These are phyloP conservation scores for Ameiurus melas DNA, from an alignment of 2,113 vertebrate genomes.

Conservation along the genomic window DNA sequence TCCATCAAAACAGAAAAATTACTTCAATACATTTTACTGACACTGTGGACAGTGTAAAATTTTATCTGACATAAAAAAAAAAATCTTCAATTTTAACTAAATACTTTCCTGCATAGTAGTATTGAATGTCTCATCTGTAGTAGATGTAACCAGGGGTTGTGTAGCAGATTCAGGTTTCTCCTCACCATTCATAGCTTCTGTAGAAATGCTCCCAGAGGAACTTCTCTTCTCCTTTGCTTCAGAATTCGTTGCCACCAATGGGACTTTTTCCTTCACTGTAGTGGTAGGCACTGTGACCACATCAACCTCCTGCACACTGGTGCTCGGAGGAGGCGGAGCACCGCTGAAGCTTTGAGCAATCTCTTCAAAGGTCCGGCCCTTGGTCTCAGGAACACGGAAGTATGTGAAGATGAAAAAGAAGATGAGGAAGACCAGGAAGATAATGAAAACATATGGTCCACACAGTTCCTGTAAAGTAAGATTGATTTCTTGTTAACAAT, in stretches of 20 bases:
- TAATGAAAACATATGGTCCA: constrained; percentile 87
- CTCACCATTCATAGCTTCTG: constrained; percentile 55
- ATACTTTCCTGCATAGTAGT: constrained; percentile 23
- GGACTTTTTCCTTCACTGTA: constrained; percentile 68
- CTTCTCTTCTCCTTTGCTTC: constrained; percentile 20
- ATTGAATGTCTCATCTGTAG: constrained; percentile 21
- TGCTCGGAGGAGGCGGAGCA: constrained; percentile 13
- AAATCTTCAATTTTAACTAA: background rate
- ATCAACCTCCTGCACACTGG: constrained; percentile 46
- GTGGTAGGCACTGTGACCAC: constrained; percentile 37
- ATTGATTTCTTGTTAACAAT: background rate
- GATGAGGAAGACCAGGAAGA: constrained; percentile 83
- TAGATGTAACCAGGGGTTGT: constrained; percentile 50
- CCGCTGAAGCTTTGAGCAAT: constrained; percentile 78
- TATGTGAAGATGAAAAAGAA: constrained; percentile 91
- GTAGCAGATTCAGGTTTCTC: constrained; percentile 52
- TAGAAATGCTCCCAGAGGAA: background rate
- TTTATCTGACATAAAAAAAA: background rate
- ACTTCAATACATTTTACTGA: background rate
- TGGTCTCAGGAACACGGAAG: constrained; percentile 94
- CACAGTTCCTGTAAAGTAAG: constrained; percentile 67
- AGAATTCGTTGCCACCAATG: constrained; percentile 62
- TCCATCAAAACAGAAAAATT: background rate
- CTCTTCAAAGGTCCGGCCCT: constrained; percentile 92
- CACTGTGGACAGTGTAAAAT: background rate